Evolutionary conservation across 2,113 vertebrate species (phyloP).

Genomic region (Cathartes aura): DNA sequence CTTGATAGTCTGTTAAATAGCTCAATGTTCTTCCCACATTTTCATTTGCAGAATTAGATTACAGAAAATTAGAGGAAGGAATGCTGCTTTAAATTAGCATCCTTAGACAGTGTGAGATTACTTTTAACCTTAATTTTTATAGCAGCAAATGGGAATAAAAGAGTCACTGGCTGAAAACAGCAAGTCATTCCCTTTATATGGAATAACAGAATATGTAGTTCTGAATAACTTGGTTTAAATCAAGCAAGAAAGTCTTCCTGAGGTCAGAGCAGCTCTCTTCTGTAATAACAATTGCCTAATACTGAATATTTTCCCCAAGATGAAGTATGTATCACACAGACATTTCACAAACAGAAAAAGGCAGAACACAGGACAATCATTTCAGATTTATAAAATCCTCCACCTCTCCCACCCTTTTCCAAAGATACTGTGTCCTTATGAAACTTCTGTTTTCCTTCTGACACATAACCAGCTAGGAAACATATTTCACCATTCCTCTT

Average conservation of each 20-base stretch:
- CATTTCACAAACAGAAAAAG: neutral
- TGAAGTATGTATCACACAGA: neutral
- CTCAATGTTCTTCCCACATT: neutral
- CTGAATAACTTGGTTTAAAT: neutral
- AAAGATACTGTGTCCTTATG: neutral
- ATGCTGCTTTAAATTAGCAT: neutral
- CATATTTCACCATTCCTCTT: neutral
- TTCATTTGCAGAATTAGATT: conserved; percentile 1
- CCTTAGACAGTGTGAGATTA: neutral
- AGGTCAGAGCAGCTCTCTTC: neutral
- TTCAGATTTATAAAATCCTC: neutral
- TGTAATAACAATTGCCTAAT: neutral
- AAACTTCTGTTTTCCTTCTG: neutral
- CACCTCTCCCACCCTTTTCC: neutral
- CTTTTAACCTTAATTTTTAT: neutral
- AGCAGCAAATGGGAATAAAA: neutral
- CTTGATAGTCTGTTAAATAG: neutral
- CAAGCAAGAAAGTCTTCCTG: neutral
- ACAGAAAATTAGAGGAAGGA: neutral
- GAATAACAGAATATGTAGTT: neutral
- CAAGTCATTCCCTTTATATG: neutral
- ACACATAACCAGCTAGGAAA: neutral
- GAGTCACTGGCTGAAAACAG: neutral
- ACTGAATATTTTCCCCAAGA: neutral
- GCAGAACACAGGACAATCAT: neutral